Conservation (phyloP, 2,888 invertebrate species). For the Rhamphomyia laevipes region DNA sequence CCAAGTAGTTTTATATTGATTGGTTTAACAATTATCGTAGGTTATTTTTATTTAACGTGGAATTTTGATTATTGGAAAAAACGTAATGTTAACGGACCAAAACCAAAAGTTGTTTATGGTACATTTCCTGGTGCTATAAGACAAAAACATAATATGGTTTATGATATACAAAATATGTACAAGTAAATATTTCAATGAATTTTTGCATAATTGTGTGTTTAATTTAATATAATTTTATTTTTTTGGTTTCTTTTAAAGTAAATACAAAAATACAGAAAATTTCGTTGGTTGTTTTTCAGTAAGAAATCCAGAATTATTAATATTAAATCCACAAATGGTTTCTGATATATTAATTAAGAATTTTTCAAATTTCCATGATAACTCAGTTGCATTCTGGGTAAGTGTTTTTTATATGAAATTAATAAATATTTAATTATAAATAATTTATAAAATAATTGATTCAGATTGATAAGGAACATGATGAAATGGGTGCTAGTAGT, state of each 20-base stretch:
- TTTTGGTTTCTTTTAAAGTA: constrained; percentile 16
- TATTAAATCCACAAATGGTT: constrained; percentile 27
- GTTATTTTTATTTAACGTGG: constrained; percentile 25
- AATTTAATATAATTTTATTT: neutral
- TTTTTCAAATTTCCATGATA: constrained; percentile 1
- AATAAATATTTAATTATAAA: neutral
- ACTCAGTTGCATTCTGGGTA: neutral
- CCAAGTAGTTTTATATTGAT: too few species aligned
- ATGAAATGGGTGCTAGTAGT: constrained; percentile 39
- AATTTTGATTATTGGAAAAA: constrained; percentile 35
- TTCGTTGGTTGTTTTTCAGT: constrained; percentile 36
- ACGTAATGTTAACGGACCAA: constrained; percentile 30
- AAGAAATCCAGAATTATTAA: constrained; percentile 29
- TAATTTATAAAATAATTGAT: neutral
- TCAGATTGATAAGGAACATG: constrained; percentile 32
- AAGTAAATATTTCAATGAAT: constrained; percentile 20
- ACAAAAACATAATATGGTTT: constrained; percentile 23
- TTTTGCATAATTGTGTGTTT: neutral
- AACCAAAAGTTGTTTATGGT: constrained; percentile 29
- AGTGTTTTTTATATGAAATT: neutral
- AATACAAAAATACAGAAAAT: constrained; percentile 23
- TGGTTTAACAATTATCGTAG: neutral
- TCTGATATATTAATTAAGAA: neutral
- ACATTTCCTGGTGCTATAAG: constrained; percentile 26
- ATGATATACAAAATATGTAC: constrained; percentile 34